A percentile compares a stretch with the other conserved stretches of the same genome.
phyloP scores from a whole-genome alignment of 2,797 vertebrate species.

The Myioborus melanocephalus region DNA sequence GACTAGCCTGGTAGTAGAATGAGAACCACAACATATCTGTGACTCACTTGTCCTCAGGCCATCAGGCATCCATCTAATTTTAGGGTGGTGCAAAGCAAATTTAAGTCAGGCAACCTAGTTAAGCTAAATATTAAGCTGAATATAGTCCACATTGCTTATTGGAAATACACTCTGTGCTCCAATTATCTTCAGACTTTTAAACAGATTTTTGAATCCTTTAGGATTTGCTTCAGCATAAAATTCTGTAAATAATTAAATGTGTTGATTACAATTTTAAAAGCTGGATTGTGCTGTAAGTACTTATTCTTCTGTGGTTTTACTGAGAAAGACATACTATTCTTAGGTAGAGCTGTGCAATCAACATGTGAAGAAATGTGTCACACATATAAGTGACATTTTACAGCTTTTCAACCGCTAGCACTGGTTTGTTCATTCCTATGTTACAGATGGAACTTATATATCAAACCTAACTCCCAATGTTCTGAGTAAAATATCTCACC shows the following conservation, averaged over 20 bases:
- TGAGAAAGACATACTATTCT: constrained; percentile 30
- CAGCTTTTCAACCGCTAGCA: background rate
- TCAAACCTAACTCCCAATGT: background rate
- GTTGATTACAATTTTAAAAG: background rate
- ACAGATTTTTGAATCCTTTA: background rate
- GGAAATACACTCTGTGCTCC: background rate
- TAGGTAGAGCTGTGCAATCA: background rate
- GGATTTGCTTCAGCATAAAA: background rate
- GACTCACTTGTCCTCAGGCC: background rate
- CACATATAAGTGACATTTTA: background rate
- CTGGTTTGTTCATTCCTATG: background rate
- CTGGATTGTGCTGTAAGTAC: background rate
- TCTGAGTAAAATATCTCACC: background rate
- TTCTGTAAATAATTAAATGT: constrained; percentile 43
- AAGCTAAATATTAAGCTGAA: constrained; percentile 14
- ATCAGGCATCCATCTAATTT: background rate
- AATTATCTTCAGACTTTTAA: background rate
- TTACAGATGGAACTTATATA: background rate
- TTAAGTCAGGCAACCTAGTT: background rate
- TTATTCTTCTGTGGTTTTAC: constrained; percentile 38
- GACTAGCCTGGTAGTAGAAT: background rate
- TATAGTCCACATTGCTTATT: background rate
- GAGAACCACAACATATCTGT: background rate
- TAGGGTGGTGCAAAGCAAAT: background rate
- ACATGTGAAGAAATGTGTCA: background rate